phyloP scores from a whole-genome alignment of 2,113 vertebrate genomes.

The Andinoacara biseriatus region DNA sequence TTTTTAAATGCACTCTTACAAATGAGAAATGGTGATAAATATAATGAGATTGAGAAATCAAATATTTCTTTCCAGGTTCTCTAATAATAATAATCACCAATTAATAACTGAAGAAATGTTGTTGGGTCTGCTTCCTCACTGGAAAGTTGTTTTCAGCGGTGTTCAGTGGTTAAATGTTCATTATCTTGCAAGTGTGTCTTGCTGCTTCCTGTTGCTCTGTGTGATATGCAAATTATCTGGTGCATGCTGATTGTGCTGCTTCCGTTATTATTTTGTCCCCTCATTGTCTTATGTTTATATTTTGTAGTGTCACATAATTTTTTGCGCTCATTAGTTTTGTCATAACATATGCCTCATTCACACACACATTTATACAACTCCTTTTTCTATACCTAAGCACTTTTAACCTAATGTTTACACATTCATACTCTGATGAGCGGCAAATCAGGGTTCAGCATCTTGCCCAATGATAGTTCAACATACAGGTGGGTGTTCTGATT shows the following conservation, averaged over 20 bases:
- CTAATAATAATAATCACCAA: no score
- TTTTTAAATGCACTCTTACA: background rate
- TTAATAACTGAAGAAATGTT: rapidly evolving
- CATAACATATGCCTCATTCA: background rate
- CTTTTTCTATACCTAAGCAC: background rate
- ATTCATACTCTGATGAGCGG: background rate
- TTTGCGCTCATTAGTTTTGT: no score
- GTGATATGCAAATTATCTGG: background rate
- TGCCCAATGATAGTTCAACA: background rate
- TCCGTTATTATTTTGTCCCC: no score
- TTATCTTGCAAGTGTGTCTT: background rate
- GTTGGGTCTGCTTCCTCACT: background rate
- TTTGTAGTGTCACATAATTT: no score
- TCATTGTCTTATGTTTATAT: no score
- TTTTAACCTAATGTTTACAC: rapidly evolving
- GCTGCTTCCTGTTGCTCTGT: background rate
- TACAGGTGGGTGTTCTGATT: background rate
- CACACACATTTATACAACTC: background rate
- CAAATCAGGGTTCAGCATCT: background rate
- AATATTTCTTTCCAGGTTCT: no score
- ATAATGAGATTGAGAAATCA: background rate
- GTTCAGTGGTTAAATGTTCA: background rate
- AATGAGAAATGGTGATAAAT: rapidly evolving
- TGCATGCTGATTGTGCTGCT: no score
- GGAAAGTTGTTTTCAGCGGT: background rate